Conservation (phyloP, 2,888 invertebrate species). For the Pardosa pseudoannulata region DNA sequence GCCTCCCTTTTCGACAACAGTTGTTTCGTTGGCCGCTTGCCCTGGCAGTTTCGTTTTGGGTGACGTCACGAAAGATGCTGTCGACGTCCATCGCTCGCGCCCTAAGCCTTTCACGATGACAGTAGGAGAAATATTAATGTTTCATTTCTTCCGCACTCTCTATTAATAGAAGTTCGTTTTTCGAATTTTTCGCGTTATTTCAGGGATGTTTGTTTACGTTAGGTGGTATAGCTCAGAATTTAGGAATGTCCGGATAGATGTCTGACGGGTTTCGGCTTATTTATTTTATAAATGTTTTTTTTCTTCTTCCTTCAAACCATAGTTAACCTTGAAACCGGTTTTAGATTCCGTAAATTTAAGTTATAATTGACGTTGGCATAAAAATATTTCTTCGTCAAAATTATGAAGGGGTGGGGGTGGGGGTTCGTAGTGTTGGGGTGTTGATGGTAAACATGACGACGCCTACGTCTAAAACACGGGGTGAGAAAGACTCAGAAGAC, state of each 20-base stretch:
- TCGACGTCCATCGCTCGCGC: background rate
- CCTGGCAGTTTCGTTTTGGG: constrained; percentile 21
- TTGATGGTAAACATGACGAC: too few relatives aligned
- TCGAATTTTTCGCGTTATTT: background rate
- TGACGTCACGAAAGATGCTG: constrained; percentile 16
- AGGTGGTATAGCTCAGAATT: background rate
- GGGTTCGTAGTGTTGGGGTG: too few relatives aligned
- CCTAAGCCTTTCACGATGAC: background rate
- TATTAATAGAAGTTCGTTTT: background rate
- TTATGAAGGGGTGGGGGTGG: too few relatives aligned
- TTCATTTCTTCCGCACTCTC: background rate
- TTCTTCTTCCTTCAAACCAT: too few relatives aligned
- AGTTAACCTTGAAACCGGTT: too few relatives aligned
- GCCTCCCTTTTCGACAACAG: constrained; percentile 27
- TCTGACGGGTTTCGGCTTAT: too few relatives aligned
- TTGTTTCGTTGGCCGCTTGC: constrained; percentile 53
- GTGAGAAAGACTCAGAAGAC: too few relatives aligned
- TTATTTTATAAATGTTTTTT: too few relatives aligned
- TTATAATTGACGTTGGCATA: too few relatives aligned
- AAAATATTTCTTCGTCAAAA: too few relatives aligned
- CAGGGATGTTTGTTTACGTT: background rate
- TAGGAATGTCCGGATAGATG: background rate
- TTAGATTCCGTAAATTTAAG: too few relatives aligned
- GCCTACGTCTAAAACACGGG: too few relatives aligned
- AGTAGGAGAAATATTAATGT: constrained; percentile 4